Evolutionary conservation across 2,888 invertebrate genomes (phyloP), one percentile per base, ranked within the genome.

Genomic region (Apocheima hispidaria): DNA sequence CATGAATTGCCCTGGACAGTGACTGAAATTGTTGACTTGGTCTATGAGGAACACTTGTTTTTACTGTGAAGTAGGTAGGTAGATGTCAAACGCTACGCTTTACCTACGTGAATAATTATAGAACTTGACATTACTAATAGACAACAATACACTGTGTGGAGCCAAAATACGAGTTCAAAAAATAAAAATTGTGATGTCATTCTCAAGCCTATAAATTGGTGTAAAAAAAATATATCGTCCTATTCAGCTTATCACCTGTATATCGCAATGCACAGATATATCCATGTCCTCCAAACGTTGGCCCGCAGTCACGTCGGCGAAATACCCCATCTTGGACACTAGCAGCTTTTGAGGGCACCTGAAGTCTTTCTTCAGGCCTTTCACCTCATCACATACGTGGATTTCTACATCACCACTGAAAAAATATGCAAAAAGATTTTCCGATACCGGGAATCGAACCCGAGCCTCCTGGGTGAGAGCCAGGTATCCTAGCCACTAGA

Each of bases 261-360:
- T 96, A 87, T 99, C 99, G 82, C 99, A 99, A 82, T 99, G 99
- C 0, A 99, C 99, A 0, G 98, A 98, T 71, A 99, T 99, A 78
- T 99, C 98, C 95, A 98, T 98, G 77, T 98, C 98, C 78, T 97
- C 96, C 6, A 97, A 86, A 59, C 95, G 94, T 81, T 97, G 97
- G 0, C 95, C 97, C 14, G 96, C 95, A 0, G 97, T 97, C 3
- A 98, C 97, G 78, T 97, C 97, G 9, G 97, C 97, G 86, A 99
- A 99, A 81, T 99, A 99, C 10, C 97, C 97, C 98, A 99, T 99
- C 90, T 98, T 98, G 54, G 96, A 95, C 0, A 98, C 95, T 14
- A 99, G 93, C 52, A 98, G 88, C 73, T 96, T 96, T 81, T 98
- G 97, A 0, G 97, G 96, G 79, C 99, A 99, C 53, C 95, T 94